These are phyloP conservation scores for Hylaea fasciaria DNA, from an alignment of 2,888 invertebrate genomes.

Conservation along the genomic window DNA sequence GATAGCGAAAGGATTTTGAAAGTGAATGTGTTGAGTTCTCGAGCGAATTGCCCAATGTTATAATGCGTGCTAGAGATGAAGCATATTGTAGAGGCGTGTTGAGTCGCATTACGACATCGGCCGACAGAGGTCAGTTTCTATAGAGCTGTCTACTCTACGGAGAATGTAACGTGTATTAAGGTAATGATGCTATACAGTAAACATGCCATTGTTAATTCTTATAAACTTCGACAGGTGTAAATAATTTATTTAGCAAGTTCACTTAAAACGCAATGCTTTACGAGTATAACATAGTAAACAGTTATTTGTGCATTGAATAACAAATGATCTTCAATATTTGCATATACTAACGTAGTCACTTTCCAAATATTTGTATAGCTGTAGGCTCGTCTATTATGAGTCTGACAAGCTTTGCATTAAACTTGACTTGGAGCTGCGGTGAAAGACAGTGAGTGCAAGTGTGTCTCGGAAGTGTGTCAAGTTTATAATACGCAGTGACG, in stretches of 20 bases:
- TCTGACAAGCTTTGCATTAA: constrained; percentile 32
- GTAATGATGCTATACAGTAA: constrained; percentile 31
- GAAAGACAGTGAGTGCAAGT: constrained; percentile 36
- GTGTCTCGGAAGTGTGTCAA: constrained; percentile 70
- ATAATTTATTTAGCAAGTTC: constrained; percentile 2
- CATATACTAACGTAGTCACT: constrained; percentile 15
- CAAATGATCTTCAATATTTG: constrained; percentile 17
- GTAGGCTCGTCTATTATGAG: constrained; percentile 22
- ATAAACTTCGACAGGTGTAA: neutral
- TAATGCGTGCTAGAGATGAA: constrained; percentile 51
- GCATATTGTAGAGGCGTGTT: constrained; percentile 49
- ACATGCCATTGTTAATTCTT: constrained; percentile 23
- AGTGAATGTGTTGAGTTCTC: constrained; percentile 59
- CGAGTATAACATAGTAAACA: neutral
- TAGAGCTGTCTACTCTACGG: constrained; percentile 40
- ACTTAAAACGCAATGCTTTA: neutral
- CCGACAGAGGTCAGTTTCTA: constrained; percentile 44
- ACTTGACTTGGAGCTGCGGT: constrained; percentile 39
- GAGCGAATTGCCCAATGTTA: constrained; percentile 51
- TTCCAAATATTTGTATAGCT: constrained; percentile 31
- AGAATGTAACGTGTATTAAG: constrained; percentile 24
- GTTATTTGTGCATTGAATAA: constrained; percentile 10
- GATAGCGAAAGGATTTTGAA: constrained; percentile 64
- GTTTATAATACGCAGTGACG: constrained; percentile 66
- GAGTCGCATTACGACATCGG: constrained; percentile 51